Conservation (phyloP, 2,797 vertebrate genomes). For the Moxostoma hubbsi region DNA sequence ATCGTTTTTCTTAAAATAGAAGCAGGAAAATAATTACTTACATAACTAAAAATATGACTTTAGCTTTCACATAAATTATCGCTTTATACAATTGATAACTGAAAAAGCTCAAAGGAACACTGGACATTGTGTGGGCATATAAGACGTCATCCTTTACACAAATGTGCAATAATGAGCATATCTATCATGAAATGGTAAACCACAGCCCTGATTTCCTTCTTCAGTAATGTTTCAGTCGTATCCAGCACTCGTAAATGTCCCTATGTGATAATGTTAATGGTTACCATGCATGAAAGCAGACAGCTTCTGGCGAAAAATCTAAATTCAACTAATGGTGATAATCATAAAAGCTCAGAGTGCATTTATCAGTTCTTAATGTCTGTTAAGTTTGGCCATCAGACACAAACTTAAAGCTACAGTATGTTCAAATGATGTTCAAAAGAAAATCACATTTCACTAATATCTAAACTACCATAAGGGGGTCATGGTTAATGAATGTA, state of each 20-base stretch:
- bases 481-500: slow-evolving; percentile 29
- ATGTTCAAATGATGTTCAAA: slow-evolving; percentile 18
- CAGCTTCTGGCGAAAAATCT: slow-evolving; percentile 34
- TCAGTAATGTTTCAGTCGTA: slow-evolving; percentile 35
- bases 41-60: no score
- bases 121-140: slow-evolving; percentile 67
- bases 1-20: no score
- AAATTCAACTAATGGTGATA: slow-evolving; percentile 37
- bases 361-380: slow-evolving; percentile 54
- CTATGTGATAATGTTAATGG: slow-evolving; percentile 39
- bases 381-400: slow-evolving; percentile 36
- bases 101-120: slow-evolving; percentile 25
- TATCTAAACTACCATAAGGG: background rate
- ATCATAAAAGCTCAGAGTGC: slow-evolving; percentile 45
- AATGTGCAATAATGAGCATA: slow-evolving; percentile 68
- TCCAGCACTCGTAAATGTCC: slow-evolving; percentile 23
- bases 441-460: slow-evolving; percentile 13
- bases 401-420: slow-evolving; percentile 27
- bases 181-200: slow-evolving; percentile 67
- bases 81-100: background rate
- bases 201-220: slow-evolving; percentile 67
- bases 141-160: slow-evolving; percentile 68
- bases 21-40: no score
- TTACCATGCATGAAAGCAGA: slow-evolving; percentile 25
- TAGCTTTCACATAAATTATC: no score